Evolutionary conservation across 2,113 vertebrate species (phyloP).

Genomic region (Pedionomus torquatus): DNA sequence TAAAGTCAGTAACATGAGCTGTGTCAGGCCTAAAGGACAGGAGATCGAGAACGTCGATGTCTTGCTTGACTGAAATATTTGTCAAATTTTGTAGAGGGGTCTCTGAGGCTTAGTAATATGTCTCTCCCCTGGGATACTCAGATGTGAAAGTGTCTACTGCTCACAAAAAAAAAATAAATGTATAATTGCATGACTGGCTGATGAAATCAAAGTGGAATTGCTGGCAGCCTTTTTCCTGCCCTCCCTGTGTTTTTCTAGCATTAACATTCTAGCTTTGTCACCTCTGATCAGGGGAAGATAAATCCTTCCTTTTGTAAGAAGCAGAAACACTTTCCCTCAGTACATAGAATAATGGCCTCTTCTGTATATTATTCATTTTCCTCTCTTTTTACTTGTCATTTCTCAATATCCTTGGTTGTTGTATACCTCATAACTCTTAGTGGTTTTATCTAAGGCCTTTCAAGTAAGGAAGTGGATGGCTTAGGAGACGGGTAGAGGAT

Average conservation of each 20-base stretch:
- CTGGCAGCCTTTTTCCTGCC: slow-evolving; percentile 2
- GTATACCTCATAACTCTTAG: slow-evolving; percentile 20
- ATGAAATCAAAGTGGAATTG: slow-evolving; percentile 3
- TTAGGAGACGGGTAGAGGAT: neutral
- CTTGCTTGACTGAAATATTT: neutral
- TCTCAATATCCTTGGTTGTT: neutral
- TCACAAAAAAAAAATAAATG: neutral
- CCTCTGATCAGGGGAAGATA: neutral
- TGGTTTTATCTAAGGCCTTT: slow-evolving; percentile 18
- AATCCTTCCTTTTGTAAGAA: slow-evolving; percentile 59
- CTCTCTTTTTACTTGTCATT: slow-evolving; percentile 53
- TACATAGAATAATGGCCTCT: slow-evolving; percentile 33
- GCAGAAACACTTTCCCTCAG: slow-evolving; percentile 48
- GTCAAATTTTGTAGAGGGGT: neutral
- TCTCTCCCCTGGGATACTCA: neutral
- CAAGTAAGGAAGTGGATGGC: neutral
- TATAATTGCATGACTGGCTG: neutral
- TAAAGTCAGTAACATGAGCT: neutral
- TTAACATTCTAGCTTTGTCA: slow-evolving; percentile 24
- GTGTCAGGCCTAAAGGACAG: neutral
- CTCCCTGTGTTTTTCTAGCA: neutral
- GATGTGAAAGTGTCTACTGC: neutral
- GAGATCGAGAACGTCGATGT: neutral
- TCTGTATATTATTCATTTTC: slow-evolving; percentile 53
- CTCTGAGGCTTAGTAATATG: neutral